phyloP scores from a whole-genome alignment of 2,888 invertebrate genomes.

The Teleiodes luculella region DNA sequence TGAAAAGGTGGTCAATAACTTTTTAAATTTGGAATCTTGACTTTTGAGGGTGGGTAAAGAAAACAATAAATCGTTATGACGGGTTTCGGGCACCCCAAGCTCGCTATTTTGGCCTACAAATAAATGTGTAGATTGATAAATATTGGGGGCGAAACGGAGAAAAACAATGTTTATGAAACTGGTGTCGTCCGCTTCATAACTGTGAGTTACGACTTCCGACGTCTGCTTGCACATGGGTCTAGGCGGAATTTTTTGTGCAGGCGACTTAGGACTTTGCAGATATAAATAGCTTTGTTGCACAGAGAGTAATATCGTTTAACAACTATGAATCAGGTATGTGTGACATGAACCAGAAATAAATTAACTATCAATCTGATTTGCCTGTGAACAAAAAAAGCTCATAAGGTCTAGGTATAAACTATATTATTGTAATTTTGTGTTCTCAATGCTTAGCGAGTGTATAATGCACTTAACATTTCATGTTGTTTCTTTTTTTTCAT shows the following conservation, averaged over 20 bases:
- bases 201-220: conserved; percentile 78
- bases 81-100: conserved; percentile 70
- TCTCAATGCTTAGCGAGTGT: too few relatives aligned
- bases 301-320: not conserved
- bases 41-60: conserved; percentile 54
- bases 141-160: conserved; percentile 78
- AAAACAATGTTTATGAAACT: conserved; percentile 79
- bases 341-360: too few relatives aligned
- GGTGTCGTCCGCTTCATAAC: conserved; percentile 78
- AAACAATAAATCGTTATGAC: conserved; percentile 77
- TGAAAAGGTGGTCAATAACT: not conserved
- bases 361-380: too few relatives aligned
- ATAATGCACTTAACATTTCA: not conserved
- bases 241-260: conserved; percentile 65
- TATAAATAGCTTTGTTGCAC: conserved; percentile 41
- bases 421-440: too few relatives aligned
- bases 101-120: conserved; percentile 76
- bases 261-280: conserved; percentile 27
- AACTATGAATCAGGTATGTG: too few relatives aligned
- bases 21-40: not conserved
- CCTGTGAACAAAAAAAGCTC: too few relatives aligned
- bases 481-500: not conserved
- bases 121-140: conserved; percentile 79
- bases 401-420: too few relatives aligned
- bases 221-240: conserved; percentile 68